Percentiles rank a stretch among this genome's conserved stretches.
Evolutionary conservation across 2,888 invertebrate genomes (phyloP).

Genomic region (Ormia ochracea): DNA sequence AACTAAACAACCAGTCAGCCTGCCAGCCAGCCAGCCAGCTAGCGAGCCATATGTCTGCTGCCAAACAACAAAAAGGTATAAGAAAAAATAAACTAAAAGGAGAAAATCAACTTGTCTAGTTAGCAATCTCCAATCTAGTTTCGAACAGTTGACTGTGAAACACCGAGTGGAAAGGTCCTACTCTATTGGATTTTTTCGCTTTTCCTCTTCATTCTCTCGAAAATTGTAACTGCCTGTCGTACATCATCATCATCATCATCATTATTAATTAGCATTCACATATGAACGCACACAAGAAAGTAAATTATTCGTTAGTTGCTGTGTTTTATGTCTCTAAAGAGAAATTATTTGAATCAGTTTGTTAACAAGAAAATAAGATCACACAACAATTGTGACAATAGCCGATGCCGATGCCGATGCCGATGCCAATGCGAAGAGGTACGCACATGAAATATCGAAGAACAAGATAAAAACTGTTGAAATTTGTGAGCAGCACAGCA

Average conservation of each 20-base stretch:
- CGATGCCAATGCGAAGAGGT: too few relatives aligned
- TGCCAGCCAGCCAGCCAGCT: too few relatives aligned
- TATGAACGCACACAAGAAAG: too few relatives aligned
- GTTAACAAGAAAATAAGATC: constrained; percentile 58
- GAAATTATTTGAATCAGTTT: constrained; percentile 45
- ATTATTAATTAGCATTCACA: constrained; percentile 61
- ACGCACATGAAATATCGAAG: constrained; percentile 16
- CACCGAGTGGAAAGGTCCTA: constrained; percentile 75
- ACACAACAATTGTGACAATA: constrained; percentile 35
- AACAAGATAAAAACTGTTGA: constrained; percentile 51
- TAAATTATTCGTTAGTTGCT: constrained; percentile 30
- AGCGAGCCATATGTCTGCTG: constrained; percentile 31
- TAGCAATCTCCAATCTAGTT: constrained; percentile 77
- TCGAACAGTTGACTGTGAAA: constrained; percentile 77
- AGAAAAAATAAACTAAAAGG: constrained; percentile 67
- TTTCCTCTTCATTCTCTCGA: constrained; percentile 15
- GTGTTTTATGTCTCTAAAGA: constrained; percentile 30
- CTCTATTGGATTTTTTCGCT: constrained; percentile 67
- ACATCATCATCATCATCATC: constrained; percentile 36
- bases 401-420: not conserved
- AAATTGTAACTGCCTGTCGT: constrained; percentile 35
- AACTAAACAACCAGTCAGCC: not conserved
- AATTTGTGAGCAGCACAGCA: constrained; percentile 49
- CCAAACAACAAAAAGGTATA: constrained; percentile 31
- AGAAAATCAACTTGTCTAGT: constrained; percentile 77